Base-by-base conservation (phyloP, 1,140 invertebrate genomes). In the Eriocheir sinensis region DNA sequence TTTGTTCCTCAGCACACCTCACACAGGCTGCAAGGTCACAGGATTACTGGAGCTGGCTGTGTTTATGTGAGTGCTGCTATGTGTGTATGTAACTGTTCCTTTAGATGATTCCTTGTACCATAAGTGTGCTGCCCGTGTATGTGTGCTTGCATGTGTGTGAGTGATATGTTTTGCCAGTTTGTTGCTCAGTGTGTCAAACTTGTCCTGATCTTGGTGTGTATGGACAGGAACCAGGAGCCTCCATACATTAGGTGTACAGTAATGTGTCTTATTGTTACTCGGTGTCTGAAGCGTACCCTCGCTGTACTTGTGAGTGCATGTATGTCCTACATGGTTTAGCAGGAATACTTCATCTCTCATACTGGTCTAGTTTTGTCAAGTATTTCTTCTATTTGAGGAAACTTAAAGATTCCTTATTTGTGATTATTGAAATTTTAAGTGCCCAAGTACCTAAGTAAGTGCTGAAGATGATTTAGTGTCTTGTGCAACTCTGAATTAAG, bases 231-330 rank as follows among this genome's bases (percentile, higher is more conserved):
- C 27, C 60, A 72, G 60, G 60, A 72, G 27, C 27, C 60, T n/a
- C 60, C 60, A 72, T 72, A n/a, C n/a, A n/a, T 72, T 72, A 72
- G 27, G 60, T 72, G 60, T 72, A n/a, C 60, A 72, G 60, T n/a
- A 72, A 2, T 72, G 21, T 72, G 60, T 72, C 60, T 72, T 72
- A 72, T 21, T 72, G 60, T 72, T 72, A 72, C 60, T 72, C 60
- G 6, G 60, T 72, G 48, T 21, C 48, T 53, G 48, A 9, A 53
- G 48, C 0, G 60, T 72, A n/a, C 21, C 2, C 8, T 21, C n/a
- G 21, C 27, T 21, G 60, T 72, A 72, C 60, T n/a, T 72, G 60
- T 72, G 60, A 72, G 60, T 72, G 60, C 21, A 72, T 72, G 60
- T 72, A n/a, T 72, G 60, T 21, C 60, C 60, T n/a, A n/a, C n/a